Evolutionary conservation across 2,888 invertebrate species (phyloP).

Genomic region (Trichogramma dendrolimi): DNA sequence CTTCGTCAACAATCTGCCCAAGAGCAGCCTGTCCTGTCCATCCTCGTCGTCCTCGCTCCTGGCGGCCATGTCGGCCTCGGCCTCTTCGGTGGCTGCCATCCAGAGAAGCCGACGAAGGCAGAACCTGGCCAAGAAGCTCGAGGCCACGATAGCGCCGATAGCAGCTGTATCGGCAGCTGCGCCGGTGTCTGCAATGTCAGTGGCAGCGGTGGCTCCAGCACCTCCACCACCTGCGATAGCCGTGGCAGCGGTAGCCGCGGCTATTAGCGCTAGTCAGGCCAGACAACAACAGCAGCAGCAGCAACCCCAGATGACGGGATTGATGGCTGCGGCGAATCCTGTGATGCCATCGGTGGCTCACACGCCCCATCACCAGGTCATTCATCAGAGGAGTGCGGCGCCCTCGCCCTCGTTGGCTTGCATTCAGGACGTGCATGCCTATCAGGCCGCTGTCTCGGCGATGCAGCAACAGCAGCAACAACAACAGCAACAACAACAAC

Average conservation of each 20-base stretch:
- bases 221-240: conserved; percentile 44
- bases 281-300: conserved; percentile 1
- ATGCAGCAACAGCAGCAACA: conserved; percentile 29
- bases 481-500: conserved; percentile 30
- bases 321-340: too few species aligned
- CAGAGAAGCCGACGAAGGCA: background rate
- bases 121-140: conserved; percentile 8
- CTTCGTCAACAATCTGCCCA: conserved; percentile 77
- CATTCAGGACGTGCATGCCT: too few species aligned
- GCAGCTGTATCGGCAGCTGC: conserved; percentile 14
- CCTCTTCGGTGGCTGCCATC: background rate
- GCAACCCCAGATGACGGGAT: conserved; percentile 1
- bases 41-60: conserved; percentile 10
- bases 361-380: background rate
- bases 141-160: conserved; percentile 30
- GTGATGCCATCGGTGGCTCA: background rate
- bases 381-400: background rate
- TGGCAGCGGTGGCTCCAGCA: conserved; percentile 41
- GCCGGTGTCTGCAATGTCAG: conserved; percentile 32
- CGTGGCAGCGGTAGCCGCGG: conserved; percentile 39
- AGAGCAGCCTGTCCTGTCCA: conserved; percentile 13
- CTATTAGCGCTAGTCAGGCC: conserved; percentile 1
- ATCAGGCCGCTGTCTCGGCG: background rate
- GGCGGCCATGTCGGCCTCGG: background rate
- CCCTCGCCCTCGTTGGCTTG: background rate